These are phyloP conservation scores for Criorhina ranunculi DNA, from an alignment of 2,888 invertebrate genomes.

Conservation along the genomic window DNA sequence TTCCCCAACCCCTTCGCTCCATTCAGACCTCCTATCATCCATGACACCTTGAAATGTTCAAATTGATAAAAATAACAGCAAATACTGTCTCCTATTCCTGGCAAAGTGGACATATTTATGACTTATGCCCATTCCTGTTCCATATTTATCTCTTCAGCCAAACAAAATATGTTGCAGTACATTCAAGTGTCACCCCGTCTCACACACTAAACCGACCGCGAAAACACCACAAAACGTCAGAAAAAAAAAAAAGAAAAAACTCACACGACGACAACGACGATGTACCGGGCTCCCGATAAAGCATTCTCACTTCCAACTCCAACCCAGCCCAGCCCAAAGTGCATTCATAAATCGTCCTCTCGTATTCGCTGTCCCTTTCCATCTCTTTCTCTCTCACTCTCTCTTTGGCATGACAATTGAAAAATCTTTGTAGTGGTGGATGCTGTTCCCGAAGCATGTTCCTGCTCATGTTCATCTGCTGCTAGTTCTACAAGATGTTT, in stretches of 20 bases:
- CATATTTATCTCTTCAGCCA: constrained; percentile 66
- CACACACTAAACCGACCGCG: constrained; percentile 31
- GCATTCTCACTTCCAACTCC: constrained; percentile 47
- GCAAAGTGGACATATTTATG: constrained; percentile 72
- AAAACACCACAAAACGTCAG: constrained; percentile 37
- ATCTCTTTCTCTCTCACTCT: neutral
- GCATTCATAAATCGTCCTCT: constrained; percentile 74
- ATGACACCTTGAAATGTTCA: constrained; percentile 53
- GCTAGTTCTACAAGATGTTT: constrained; percentile 84
- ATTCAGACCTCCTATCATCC: neutral
- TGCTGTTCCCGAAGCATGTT: constrained; percentile 66
- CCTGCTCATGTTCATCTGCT: constrained; percentile 74
- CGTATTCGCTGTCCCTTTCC: constrained; percentile 16
- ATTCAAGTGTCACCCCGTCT: constrained; percentile 69
- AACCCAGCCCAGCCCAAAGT: constrained; percentile 59
- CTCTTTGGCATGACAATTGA: constrained; percentile 59
- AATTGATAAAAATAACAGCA: constrained; percentile 68
- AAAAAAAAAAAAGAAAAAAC: constrained; percentile 33
- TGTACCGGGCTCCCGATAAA: constrained; percentile 68
- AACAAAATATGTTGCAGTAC: constrained; percentile 58
- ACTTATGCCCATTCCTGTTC: constrained; percentile 73
- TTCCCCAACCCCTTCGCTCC: neutral
- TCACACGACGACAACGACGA: constrained; percentile 49
- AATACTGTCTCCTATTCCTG: constrained; percentile 57
- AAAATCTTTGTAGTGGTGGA: constrained; percentile 56